Evolutionary conservation across 2,113 vertebrate genomes (phyloP).

Genomic region (Xenopus borealis): DNA sequence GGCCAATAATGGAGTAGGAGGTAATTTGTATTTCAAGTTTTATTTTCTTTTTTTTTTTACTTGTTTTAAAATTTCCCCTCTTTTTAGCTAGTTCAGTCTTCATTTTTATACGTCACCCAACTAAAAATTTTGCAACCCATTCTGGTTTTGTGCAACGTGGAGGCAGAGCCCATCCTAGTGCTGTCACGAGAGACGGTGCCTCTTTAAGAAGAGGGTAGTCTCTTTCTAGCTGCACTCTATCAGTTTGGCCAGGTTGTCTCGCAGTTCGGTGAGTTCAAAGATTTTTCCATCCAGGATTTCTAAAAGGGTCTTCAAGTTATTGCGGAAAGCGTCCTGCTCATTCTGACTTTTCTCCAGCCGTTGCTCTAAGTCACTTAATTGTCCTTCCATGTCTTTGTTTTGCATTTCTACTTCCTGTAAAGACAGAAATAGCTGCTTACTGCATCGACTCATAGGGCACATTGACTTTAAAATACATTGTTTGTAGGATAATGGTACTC

Average conservation of each 20-base stretch:
- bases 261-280: constrained; percentile 96
- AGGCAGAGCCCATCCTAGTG: constrained; percentile 68
- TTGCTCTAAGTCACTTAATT: constrained; percentile 88
- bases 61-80: constrained; percentile 48
- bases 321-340: constrained; percentile 93
- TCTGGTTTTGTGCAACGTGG: constrained; percentile 70
- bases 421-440: constrained; percentile 46
- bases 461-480: no score
- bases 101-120: constrained; percentile 67
- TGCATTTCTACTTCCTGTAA: constrained; percentile 90
- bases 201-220: constrained; percentile 63
- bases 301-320: constrained; percentile 96
- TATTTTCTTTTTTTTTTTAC: constrained; percentile 50
- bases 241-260: constrained; percentile 93
- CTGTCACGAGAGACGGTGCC: constrained; percentile 68
- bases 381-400: constrained; percentile 90
- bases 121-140: constrained; percentile 65
- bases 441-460: background rate
- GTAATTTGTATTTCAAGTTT: constrained; percentile 78
- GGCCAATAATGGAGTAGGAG: constrained; percentile 72
- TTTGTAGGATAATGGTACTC: background rate
- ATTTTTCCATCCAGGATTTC: constrained; percentile 98
- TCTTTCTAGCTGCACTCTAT: constrained; percentile 92
- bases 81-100: constrained; percentile 64
- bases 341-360: constrained; percentile 94